Percentiles rank a stretch among this genome's conserved stretches.
phyloP scores from a whole-genome alignment of 2,797 vertebrate genomes.

The Danionella dracula region DNA sequence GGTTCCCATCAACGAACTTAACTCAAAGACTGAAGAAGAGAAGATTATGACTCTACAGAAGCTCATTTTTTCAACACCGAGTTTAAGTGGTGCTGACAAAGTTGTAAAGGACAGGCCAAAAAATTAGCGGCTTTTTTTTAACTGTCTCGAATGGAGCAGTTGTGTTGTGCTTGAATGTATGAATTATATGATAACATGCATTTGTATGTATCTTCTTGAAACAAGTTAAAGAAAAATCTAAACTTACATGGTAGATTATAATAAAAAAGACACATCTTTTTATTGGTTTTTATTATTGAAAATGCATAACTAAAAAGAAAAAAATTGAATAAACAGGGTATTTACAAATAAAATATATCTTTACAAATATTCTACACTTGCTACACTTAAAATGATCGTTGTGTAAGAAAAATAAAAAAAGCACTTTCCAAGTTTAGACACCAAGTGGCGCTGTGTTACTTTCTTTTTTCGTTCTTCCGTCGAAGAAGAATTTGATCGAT shows the following conservation, averaged over 20 bases:
- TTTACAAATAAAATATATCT: no score
- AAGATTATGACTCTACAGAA: constrained; percentile 61
- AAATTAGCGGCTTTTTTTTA: neutral
- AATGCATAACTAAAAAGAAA: no score
- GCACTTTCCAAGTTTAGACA: neutral
- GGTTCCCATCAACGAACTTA: constrained; percentile 70
- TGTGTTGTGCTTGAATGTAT: no score
- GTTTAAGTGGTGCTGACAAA: no score
- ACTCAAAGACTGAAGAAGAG: constrained; percentile 56
- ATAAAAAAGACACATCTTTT: no score
- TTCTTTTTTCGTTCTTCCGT: neutral
- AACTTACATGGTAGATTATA: neutral
- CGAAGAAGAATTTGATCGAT: constrained; percentile 6
- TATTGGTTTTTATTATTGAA: no score
- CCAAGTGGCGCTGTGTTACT: neutral
- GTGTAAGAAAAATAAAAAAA: no score
- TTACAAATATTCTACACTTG: no score
- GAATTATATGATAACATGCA: neutral
- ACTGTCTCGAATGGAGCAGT: neutral
- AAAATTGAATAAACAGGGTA: no score
- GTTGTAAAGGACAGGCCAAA: neutral
- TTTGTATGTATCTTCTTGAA: neutral
- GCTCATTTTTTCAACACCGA: constrained; percentile 60
- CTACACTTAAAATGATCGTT: no score
- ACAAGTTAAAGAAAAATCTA: neutral